Percentiles rank a stretch among this genome's conserved stretches.
Conservation (phyloP, 1,140 invertebrate genomes). For the Globodera rostochiensis region DNA sequence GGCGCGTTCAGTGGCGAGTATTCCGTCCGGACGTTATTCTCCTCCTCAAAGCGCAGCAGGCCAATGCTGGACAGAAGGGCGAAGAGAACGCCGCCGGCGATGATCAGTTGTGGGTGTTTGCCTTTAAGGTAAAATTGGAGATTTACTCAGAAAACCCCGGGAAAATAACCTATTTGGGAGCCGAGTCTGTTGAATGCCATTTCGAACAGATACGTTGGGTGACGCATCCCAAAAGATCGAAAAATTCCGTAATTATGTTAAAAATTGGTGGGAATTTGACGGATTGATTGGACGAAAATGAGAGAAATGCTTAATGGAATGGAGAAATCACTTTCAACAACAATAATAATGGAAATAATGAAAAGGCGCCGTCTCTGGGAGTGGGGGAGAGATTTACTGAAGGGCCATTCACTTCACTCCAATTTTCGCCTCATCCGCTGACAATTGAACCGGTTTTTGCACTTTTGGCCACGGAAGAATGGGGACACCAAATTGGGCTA, state of each 20-base stretch:
- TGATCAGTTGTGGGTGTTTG: constrained; percentile 45
- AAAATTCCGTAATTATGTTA: no score
- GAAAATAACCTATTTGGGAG: constrained; percentile 31
- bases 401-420: neutral
- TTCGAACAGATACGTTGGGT: constrained; percentile 54
- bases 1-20: constrained; percentile 61
- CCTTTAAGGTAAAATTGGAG: constrained; percentile 9
- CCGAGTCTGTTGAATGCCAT: constrained; percentile 42
- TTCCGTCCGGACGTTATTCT: constrained; percentile 60
- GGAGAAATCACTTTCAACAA: neutral
- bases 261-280: neutral
- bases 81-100: constrained; percentile 36
- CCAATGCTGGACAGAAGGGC: constrained; percentile 49
- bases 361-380: neutral
- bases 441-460: neutral
- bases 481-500: no score
- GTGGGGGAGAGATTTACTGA: neutral
- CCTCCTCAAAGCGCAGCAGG: constrained; percentile 53
- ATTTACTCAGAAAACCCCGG: neutral
- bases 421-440: neutral
- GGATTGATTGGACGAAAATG: neutral
- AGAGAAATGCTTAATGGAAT: neutral
- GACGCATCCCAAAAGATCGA: constrained; percentile 35
- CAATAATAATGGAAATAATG: neutral
- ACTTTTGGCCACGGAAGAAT: neutral